phyloP scores from a whole-genome alignment of 2,797 vertebrate genomes.

The Ispidina lecontei region DNA sequence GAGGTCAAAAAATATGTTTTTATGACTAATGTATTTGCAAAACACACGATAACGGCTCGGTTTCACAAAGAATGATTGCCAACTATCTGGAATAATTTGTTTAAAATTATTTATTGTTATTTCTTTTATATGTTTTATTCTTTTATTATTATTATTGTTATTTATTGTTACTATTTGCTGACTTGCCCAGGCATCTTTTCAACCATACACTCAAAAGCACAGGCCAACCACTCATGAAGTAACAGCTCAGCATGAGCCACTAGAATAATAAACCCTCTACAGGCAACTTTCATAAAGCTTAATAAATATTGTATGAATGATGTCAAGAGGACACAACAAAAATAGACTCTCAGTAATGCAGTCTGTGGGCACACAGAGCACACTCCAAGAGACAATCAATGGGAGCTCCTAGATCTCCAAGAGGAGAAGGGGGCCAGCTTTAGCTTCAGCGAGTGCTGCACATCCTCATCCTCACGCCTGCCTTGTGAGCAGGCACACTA shows the following conservation, averaged over 20 bases:
- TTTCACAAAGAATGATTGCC: background rate
- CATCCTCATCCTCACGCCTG: background rate
- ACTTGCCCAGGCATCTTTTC: background rate
- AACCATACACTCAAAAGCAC: background rate
- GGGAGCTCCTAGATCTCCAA: background rate
- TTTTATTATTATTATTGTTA: too few relatives aligned
- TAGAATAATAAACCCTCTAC: background rate
- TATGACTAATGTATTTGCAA: conserved; percentile 16
- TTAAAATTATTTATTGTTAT: background rate
- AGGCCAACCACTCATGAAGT: background rate
- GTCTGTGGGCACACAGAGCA: fast-evolving
- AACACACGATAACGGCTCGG: background rate
- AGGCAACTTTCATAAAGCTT: background rate
- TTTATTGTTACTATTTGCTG: background rate
- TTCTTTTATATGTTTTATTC: too few relatives aligned
- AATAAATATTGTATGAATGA: conserved; percentile 20
- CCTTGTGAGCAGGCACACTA: background rate
- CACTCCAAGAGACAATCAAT: background rate
- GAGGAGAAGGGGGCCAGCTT: background rate
- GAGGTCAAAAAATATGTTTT: background rate
- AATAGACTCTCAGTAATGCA: background rate
- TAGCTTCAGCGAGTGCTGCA: background rate
- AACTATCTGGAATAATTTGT: background rate
- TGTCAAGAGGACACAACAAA: conserved; percentile 10
- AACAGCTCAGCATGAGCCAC: background rate